Evolutionary conservation across 2,888 invertebrate genomes (phyloP).

Genomic region (Rhodophaea formosa): DNA sequence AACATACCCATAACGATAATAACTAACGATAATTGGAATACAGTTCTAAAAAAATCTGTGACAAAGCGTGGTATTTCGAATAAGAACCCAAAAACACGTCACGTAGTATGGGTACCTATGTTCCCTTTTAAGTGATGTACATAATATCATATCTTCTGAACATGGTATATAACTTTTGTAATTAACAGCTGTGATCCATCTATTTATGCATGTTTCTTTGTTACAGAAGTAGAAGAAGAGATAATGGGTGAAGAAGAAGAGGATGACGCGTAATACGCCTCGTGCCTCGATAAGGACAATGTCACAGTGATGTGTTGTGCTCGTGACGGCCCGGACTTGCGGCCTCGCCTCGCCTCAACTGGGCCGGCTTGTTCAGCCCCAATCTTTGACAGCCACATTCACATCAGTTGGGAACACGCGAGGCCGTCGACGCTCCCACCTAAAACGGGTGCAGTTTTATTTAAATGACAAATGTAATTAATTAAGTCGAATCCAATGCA

Average conservation of each 20-base stretch:
- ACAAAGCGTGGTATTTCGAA: no score
- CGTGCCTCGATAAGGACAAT: constrained; percentile 76
- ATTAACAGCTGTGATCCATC: no score
- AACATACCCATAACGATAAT: no score
- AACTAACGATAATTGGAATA: no score
- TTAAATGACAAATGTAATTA: constrained; percentile 81
- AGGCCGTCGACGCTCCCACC: constrained; percentile 75
- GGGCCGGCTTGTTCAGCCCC: constrained; percentile 54
- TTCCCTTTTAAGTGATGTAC: no score
- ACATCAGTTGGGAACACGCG: constrained; percentile 74
- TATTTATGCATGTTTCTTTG: constrained; percentile 28
- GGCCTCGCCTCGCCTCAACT: constrained; percentile 78
- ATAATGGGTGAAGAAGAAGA: constrained; percentile 76
- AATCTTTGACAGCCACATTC: constrained; percentile 41
- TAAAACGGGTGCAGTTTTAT: constrained; percentile 78
- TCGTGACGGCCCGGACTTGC: constrained; percentile 74
- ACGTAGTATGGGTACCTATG: no score
- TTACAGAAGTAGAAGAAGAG: constrained; percentile 78
- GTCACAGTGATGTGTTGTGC: constrained; percentile 81
- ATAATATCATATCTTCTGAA: no score
- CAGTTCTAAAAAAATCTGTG: no score
- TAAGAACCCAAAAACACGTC: no score
- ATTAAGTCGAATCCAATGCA: constrained; percentile 75
- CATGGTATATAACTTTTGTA: no score
- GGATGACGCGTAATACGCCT: constrained; percentile 80